Base-by-base conservation (phyloP, 2,888 invertebrate species). In the Lepidocyrtoides sp. region DNA sequence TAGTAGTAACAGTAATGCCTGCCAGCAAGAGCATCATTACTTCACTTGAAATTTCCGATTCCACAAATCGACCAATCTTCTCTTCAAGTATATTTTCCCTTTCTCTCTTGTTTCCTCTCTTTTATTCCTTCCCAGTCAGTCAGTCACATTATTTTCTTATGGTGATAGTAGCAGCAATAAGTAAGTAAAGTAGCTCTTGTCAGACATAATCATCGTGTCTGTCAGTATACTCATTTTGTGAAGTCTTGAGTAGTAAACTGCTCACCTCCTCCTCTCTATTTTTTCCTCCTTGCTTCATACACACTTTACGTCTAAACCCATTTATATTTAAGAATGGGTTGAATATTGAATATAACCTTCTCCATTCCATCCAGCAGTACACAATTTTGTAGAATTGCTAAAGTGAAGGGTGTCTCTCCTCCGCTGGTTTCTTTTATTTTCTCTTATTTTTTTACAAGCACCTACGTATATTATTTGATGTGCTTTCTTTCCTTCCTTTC, bases 21-120 rank as follows among this genome's bases (percentile, higher is more conserved):
- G 60, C 88, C 36, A 89, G 89, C 89, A 41, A 72, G 72, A 89
- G 72, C 89, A 75, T 89, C 89, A 89, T 89, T 89, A 89, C 89
- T 89, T 82, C 89, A 89, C 89, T 89, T 75, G 75, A 89, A 89
- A 89, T 89, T 89, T 89, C 89, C 89, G 89, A 89, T 82, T 87
- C 87, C 86, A 75, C 77, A 77, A 86, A 86, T 86, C 69, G 57
- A 89, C 82, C 82, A 69, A 77, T 77, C 87, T 79, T 87, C 32
- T 44, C 14, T 17, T 26, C 54, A 29, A 63, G 66, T 66, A 32
- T 23, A 60, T 66, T 88, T 88, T 23, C 72, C 57, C 82, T 81
- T 83, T 41, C n/a, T 51, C 51, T 72, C 48, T 66, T 32, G 72
- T 51, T 54, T 89, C 83, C 75, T 23, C 89, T 57, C 87, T 41